phyloP scores from a whole-genome alignment of 2,113 vertebrate species.

The Microcebus griseorufus region DNA sequence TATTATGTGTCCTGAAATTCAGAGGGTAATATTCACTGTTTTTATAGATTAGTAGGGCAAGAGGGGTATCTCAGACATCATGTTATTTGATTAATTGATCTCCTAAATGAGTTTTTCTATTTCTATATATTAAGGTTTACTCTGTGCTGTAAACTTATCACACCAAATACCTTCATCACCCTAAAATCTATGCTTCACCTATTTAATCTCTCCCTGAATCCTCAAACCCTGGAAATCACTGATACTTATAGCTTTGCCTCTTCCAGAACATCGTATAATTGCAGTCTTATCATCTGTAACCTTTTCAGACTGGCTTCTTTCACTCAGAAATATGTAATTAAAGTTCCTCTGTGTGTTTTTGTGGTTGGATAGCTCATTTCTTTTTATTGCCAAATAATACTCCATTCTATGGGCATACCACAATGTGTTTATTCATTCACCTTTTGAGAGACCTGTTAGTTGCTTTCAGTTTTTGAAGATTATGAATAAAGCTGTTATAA shows the following conservation, averaged over 20 bases:
- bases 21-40: background rate
- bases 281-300: background rate
- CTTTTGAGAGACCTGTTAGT: background rate
- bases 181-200: background rate
- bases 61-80: background rate
- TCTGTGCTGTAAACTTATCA: background rate
- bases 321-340: background rate
- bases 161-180: background rate
- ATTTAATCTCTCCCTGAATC: background rate
- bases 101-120: background rate
- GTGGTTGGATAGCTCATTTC: background rate
- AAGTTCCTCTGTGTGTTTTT: background rate
- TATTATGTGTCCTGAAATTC: background rate
- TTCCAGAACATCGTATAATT: background rate
- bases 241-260: background rate
- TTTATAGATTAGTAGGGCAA: background rate
- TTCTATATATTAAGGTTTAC: background rate
- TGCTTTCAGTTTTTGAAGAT: background rate
- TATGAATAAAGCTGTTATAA: constrained; percentile 35
- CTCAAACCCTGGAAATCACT: background rate
- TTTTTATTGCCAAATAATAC: background rate
- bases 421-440: background rate
- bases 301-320: background rate
- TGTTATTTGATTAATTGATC: background rate
- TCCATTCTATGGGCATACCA: background rate